Base-by-base conservation (phyloP, 2,113 vertebrate genomes). In the Mionectes macconnelli region DNA sequence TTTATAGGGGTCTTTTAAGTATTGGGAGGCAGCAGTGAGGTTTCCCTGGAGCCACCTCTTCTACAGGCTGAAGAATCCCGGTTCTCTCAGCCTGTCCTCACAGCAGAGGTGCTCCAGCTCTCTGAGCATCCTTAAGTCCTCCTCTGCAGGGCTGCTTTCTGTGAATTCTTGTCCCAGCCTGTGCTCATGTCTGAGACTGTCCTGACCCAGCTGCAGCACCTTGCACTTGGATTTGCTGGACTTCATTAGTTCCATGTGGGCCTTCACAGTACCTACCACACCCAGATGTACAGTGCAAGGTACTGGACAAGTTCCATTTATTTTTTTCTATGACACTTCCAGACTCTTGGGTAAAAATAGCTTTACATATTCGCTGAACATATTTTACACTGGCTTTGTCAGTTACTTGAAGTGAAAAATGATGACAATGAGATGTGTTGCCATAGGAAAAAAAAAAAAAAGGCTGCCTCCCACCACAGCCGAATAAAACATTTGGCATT, bases 321-420 rank as follows among this genome's bases (percentile, higher is more conserved):
- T 83, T 53, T 76, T 64, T 60, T 55, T 9, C 68, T 6, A 17
- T 37, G 60, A 84, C 64, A 81, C 37, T 91, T 69, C 12, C 66
- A 57, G 53, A 60, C 25, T 56, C 57, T 30, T 63, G 24, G 19
- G 37, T 50, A 91, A 89, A 96, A 91, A 74, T 35, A 93, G 39
- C 68, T 77, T 70, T 52, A 76, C 39, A 31, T 74, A 86, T 90
- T 88, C 70, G 53, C 42, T 83, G 76, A 93, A 90, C 52, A 39
- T 45, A 93, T 90, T 93, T 90, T 73, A 74, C 40, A 69, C 55
- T 55, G 39, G 25, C 31, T 87, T 89, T 91, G 76, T 84, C 89
- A 96, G 73, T 89, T 74, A 87, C 60, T 84, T 78, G 6, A 93
- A 74, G 47, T 53, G 56, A 91, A 87, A 89, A 94, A 81, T 15